phyloP scores from a whole-genome alignment of 1,140 invertebrate species.

The Drosophila nigrodunni region DNA sequence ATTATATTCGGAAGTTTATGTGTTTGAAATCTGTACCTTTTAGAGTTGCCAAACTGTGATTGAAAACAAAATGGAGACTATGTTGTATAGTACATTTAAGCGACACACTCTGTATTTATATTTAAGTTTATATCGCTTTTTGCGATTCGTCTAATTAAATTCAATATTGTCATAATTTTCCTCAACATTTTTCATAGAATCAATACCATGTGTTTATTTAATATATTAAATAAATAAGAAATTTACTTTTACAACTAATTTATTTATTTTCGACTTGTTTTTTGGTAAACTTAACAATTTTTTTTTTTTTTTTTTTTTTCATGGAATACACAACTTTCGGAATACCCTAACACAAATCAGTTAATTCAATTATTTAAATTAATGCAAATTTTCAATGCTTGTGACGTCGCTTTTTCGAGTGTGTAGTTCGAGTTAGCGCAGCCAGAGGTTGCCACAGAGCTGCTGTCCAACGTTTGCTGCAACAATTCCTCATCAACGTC shows the following conservation, averaged over 20 bases:
- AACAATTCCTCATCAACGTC: not conserved
- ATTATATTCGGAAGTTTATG: not conserved
- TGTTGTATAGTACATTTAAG: not conserved
- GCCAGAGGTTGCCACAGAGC: slow-evolving; percentile 9
- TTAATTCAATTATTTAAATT: slow-evolving; percentile 35
- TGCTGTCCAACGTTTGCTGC: not conserved
- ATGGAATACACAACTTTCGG: not conserved
- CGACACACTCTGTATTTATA: too few relatives aligned
- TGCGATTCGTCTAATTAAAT: too few relatives aligned
- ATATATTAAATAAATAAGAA: too few relatives aligned
- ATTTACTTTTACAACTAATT: slow-evolving; percentile 17
- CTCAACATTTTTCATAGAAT: not conserved
- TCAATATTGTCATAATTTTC: not conserved
- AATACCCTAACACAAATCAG: slow-evolving; percentile 18
- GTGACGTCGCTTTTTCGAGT: not conserved
- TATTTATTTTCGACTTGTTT: slow-evolving; percentile 19
- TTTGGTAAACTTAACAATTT: slow-evolving; percentile 19
- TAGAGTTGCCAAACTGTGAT: not conserved
- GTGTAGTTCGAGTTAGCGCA: slow-evolving; percentile 11
- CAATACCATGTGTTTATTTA: too few relatives aligned
- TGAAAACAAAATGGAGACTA: not conserved
- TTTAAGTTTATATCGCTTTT: too few relatives aligned
- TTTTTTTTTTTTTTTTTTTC: slow-evolving; percentile 20
- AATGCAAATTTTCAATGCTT: slow-evolving; percentile 39
- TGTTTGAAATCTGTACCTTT: not conserved